phyloP scores from a whole-genome alignment of 2,888 invertebrate species.

The Cistogaster globosa region DNA sequence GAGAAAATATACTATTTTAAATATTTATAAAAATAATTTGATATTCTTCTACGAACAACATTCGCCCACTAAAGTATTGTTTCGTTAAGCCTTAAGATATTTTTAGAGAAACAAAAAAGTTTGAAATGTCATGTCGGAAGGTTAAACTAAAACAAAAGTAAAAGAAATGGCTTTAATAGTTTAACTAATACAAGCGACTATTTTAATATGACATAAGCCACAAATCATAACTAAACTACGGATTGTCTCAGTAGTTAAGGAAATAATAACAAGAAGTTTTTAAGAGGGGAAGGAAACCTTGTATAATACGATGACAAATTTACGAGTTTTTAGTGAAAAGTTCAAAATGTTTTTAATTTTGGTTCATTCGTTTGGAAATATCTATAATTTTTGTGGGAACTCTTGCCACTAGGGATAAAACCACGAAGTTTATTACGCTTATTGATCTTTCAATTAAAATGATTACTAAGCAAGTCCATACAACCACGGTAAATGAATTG shows the following conservation, averaged over 20 bases:
- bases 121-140: slow-evolving; percentile 9
- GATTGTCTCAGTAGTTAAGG: not conserved
- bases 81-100: slow-evolving; percentile 74
- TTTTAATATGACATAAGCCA: slow-evolving; percentile 71
- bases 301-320: no score
- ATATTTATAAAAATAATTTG: slow-evolving; percentile 37
- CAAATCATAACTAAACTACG: slow-evolving; percentile 35
- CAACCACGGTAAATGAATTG: no score
- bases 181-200: not conserved
- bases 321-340: no score
- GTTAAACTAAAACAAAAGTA: slow-evolving; percentile 34
- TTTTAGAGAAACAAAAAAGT: no score
- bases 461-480: no score
- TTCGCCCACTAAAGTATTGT: slow-evolving; percentile 77
- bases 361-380: no score
- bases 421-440: no score
- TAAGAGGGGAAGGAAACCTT: not conserved
- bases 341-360: no score
- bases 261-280: not conserved
- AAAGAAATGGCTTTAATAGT: slow-evolving; percentile 46
- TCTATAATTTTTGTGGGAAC: no score
- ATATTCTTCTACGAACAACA: slow-evolving; percentile 64
- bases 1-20: slow-evolving; percentile 14
- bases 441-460: no score
- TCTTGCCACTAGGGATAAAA: no score